Evolutionary conservation across 2,113 vertebrate genomes (phyloP).

Genomic region (Noctilio leporinus): DNA sequence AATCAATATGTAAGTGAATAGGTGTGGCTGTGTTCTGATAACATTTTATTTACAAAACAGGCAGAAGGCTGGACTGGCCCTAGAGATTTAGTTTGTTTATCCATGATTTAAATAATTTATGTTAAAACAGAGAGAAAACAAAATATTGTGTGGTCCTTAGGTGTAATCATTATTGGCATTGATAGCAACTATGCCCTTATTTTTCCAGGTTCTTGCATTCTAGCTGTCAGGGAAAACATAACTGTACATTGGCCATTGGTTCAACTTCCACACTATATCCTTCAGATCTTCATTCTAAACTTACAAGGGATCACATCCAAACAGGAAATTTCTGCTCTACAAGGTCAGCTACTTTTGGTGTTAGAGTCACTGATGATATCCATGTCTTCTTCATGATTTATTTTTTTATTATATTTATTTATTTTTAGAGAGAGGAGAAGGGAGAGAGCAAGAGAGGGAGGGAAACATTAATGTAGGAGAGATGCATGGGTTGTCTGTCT

Average conservation of each 20-base stretch:
- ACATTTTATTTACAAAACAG: neutral
- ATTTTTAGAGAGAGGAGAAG: too few relatives aligned
- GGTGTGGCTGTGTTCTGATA: neutral
- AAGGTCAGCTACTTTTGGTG: neutral
- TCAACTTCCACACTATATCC: neutral
- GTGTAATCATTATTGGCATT: neutral
- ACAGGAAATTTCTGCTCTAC: neutral
- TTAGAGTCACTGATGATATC: neutral
- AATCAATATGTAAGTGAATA: neutral
- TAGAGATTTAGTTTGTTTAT: neutral
- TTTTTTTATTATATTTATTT: neutral
- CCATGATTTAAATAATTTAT: neutral
- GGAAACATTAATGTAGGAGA: too few relatives aligned
- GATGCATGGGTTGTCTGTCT: too few relatives aligned
- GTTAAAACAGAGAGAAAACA: neutral
- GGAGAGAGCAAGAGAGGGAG: too few relatives aligned
- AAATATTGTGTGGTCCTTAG: neutral
- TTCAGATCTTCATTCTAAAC: neutral
- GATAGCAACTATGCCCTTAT: neutral
- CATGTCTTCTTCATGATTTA: neutral
- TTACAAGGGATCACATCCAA: neutral
- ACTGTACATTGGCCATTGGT: neutral
- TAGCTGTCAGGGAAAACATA: neutral
- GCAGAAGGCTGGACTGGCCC: neutral
- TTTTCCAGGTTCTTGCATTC: neutral